Evolutionary conservation across 2,113 vertebrate genomes (phyloP).

Genomic region (Gopherus evgoodei): DNA sequence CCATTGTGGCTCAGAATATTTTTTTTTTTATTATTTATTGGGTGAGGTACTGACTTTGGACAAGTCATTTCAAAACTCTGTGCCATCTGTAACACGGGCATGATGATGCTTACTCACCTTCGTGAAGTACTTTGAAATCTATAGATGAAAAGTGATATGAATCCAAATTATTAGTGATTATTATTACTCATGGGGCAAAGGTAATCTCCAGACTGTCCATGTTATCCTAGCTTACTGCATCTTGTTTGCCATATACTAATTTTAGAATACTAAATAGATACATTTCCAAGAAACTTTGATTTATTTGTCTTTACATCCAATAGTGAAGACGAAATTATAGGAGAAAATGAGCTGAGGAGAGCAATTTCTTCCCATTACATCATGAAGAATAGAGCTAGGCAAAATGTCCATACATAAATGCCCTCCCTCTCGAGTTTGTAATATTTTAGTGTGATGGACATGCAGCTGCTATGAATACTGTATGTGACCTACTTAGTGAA

Average conservation of each 20-base stretch:
- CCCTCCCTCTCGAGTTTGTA: background rate
- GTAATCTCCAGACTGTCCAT: background rate
- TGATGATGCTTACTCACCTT: background rate
- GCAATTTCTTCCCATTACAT: background rate
- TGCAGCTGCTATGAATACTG: background rate
- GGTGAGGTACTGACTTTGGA: background rate
- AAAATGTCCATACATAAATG: background rate
- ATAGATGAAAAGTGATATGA: background rate
- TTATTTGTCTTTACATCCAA: background rate
- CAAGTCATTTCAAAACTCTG: background rate
- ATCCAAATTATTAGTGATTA: background rate
- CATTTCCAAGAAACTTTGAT: background rate
- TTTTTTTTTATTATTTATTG: background rate
- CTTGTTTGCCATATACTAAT: background rate
- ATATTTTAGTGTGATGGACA: background rate
- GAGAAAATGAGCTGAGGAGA: fast-evolving
- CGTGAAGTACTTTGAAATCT: background rate
- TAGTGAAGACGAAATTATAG: background rate
- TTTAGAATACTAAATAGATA: background rate
- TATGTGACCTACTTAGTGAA: background rate
- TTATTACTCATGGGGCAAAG: background rate
- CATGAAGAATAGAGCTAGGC: background rate
- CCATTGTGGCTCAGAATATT: background rate
- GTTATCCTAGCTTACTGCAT: background rate
- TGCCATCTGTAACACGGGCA: background rate